phyloP scores from a whole-genome alignment of 2,113 vertebrate species.

The Symphodus melops region DNA sequence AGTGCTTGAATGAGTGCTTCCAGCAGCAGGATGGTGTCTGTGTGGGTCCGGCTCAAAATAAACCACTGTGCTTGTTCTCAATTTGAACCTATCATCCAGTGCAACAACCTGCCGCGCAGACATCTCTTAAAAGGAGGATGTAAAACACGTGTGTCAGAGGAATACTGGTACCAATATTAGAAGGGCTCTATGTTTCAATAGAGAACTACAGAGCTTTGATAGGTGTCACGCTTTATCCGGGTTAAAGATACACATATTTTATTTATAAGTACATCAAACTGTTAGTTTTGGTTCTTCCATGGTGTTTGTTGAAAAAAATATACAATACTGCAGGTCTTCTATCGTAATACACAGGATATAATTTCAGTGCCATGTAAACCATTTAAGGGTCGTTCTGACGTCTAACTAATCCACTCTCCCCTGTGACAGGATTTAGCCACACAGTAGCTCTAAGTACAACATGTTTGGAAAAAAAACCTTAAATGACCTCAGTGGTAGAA shows the following conservation, averaged over 20 bases:
- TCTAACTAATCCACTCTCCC: not conserved
- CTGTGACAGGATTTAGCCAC: not conserved
- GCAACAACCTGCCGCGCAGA: not conserved
- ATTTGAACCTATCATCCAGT: not conserved
- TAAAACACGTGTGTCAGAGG: not conserved
- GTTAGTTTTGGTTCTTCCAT: not conserved
- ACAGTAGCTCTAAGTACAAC: not conserved
- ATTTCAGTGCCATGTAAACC: not conserved
- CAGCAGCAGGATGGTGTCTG: not conserved
- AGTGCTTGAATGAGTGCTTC: not conserved
- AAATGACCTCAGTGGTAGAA: conserved; percentile 15
- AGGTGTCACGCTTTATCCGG: not conserved
- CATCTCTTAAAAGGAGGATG: no score
- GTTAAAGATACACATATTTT: not conserved
- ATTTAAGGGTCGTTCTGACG: not conserved
- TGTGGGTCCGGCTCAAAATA: conserved; percentile 5
- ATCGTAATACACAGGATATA: not conserved
- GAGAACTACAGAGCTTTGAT: not conserved
- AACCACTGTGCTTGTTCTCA: not conserved
- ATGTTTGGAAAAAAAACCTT: conserved; percentile 14
- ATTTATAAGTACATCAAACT: not conserved
- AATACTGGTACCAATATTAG: not conserved
- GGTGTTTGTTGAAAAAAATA: not conserved
- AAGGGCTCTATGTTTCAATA: no score
- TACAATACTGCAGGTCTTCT: not conserved